These are phyloP conservation scores for Desoria tigrina DNA, from an alignment of 2,888 invertebrate genomes.

Conservation along the genomic window DNA sequence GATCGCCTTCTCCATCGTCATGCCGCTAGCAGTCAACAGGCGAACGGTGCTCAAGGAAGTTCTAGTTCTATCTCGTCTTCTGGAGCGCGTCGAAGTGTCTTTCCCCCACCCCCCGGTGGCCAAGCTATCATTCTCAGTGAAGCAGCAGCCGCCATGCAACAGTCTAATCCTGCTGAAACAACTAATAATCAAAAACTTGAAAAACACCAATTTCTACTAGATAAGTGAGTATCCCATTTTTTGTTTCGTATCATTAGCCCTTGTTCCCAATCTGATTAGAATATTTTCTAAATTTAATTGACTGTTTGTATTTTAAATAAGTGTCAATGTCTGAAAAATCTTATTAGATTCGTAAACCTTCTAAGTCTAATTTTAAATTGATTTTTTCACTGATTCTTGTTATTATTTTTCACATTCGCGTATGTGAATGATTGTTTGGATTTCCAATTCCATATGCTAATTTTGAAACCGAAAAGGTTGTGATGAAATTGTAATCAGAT, in stretches of 20 bases:
- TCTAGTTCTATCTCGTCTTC: conserved; percentile 59
- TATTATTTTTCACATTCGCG: too few species aligned
- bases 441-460: too few species aligned
- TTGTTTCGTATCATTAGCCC: too few species aligned
- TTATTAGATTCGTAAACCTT: too few species aligned
- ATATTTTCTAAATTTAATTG: background rate
- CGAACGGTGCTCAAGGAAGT: conserved; percentile 58
- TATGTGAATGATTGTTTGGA: too few species aligned
- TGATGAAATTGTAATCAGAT: too few species aligned
- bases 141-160: conserved; percentile 47
- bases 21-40: conserved; percentile 48
- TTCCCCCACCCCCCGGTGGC: conserved; percentile 50
- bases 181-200: conserved; percentile 51
- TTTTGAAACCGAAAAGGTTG: too few species aligned
- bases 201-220: conserved; percentile 59
- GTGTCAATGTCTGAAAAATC: too few species aligned
- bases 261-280: too few species aligned
- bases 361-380: too few species aligned
- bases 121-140: conserved; percentile 50
- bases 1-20: conserved; percentile 54
- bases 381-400: too few species aligned
- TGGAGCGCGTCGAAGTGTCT: conserved; percentile 52
- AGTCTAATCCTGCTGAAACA: conserved; percentile 54
- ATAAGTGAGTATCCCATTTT: conserved; percentile 56
- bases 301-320: too few species aligned